Evolutionary conservation across 2,113 vertebrate species (phyloP), one percentile per base, ranked within the genome.

Genomic region (Microtus oregoni): DNA sequence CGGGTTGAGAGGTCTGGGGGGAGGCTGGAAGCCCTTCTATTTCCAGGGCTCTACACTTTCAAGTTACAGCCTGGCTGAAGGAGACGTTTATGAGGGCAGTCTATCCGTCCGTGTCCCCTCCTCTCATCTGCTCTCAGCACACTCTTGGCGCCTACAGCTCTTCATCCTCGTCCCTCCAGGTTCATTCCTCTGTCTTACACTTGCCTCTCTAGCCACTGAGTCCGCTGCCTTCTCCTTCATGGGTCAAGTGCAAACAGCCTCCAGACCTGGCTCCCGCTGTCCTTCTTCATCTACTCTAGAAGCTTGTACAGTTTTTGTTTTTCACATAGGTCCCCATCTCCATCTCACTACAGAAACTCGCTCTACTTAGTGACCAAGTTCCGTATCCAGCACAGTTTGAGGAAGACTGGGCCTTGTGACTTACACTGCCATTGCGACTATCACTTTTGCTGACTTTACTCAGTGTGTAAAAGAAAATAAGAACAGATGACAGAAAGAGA

Each of bases 31-130:
- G 41, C 7, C 44, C 92, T 83, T 32, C n/a, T 3, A 0, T 35
- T 75, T 10, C 67, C 35, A 6, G 12, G 19, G 3, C 20, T 76
- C 72, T 35, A 0, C 19, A 38, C 22, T 14, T 3, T n/a, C 52
- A 28, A 28, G 78, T 14, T 20, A 11, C 38, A 19, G 44, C 32
- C 11, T 52, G 32, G 41, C 63, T 61, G 50, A 28, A 24, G 1
- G 9, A 12, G n/a, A 15, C 14, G 55, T 41, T n/a, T 11, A 20
- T 2, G n/a, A 67, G 77, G 41, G 0, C 72, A 44, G 1, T 26
- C 24, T 35, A 4, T 12, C 32, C 22, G 0, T 14, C 9, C 5
- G 15, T 15, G 20, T 0, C 15, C 55, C 4, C 9, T 13, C 44
- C 14, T 22, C 41, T 0, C 11, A 12, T 26, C 92, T 0, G n/a